Evolutionary conservation across 2,888 invertebrate genomes (phyloP).

Genomic region (Neoaliturus tenellus): DNA sequence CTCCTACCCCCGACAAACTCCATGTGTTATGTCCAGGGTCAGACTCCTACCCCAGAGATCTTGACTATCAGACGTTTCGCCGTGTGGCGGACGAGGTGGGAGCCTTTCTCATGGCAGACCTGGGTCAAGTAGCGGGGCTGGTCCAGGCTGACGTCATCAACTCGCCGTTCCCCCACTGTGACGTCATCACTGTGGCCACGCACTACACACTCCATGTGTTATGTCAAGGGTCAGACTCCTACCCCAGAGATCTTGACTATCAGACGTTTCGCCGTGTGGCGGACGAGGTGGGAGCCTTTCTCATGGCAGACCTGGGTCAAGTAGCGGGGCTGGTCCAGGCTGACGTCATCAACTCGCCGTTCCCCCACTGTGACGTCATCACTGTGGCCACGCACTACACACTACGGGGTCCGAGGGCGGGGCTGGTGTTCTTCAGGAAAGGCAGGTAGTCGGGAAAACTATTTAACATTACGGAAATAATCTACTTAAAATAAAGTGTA

Average conservation of each 20-base stretch:
- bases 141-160: conserved; percentile 92
- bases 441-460: too few species aligned
- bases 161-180: conserved; percentile 91
- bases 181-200: conserved; percentile 95
- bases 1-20: neutral
- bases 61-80: conserved; percentile 86
- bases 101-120: conserved; percentile 76
- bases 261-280: neutral
- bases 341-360: neutral
- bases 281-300: neutral
- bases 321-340: neutral
- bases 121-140: conserved; percentile 96
- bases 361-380: neutral
- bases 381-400: neutral
- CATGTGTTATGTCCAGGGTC: too few species aligned
- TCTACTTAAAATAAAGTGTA: too few species aligned
- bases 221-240: too few species aligned
- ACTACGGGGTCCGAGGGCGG: conserved; percentile 73
- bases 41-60: conserved; percentile 92
- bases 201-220: conserved; percentile 95
- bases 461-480: too few species aligned
- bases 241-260: conserved; percentile 74
- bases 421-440: neutral
- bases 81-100: conserved; percentile 66
- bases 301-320: conserved; percentile 73